Evolutionary conservation across 1,140 invertebrate genomes (phyloP), one percentile per base, ranked within the genome.

Genomic region (Bradysia coprophila): DNA sequence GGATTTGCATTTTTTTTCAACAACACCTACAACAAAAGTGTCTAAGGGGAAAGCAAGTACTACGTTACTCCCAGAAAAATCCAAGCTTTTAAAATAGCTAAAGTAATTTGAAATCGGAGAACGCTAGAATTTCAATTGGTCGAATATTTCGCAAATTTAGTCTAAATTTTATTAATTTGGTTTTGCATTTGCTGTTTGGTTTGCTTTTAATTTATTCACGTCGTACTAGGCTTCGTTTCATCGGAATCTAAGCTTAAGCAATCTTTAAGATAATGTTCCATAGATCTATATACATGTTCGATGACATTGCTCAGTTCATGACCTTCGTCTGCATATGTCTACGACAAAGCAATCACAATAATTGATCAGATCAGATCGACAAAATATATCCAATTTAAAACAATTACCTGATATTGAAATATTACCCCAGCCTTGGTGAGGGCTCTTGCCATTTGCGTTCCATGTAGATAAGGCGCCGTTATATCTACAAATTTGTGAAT

Each of bases 401-500:
- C 39, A 18, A 37, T 59, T 49, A 94, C 90, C 78, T 92, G 86
- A 65, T 90, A 84, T 65, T 82, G 73, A 64, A 90, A 94, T 46
- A 91, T 71, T 45, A 93, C 76, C 51, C 83, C 81, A 43, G 80
- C 80, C 51, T 85, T 76, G 19, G 85, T 78, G 45, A 96, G 71
- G 45, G 87, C 81, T 56, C 83, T 78, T 24, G 89, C 84, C 42
- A 94, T 71, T 55, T 86, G 74, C 57, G 92, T 76, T 44, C 80
- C 81, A 63, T 96, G 89, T 51, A 88, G 83, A 66, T 91, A 90
- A 51, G 91, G 91, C 49, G 90, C 85, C 52, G 84, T 84, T 48
- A 91, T 73, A 63, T 93, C 88, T 10, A 81, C 81, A n/a, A n/a
- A n/a, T n/a, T n/a, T n/a, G n/a, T n/a, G n/a, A n/a, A n/a, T n/a